Percentiles rank a stretch among this genome's conserved stretches.
Conservation (phyloP, 2,888 invertebrate genomes). For the Salpingus planirostris region DNA sequence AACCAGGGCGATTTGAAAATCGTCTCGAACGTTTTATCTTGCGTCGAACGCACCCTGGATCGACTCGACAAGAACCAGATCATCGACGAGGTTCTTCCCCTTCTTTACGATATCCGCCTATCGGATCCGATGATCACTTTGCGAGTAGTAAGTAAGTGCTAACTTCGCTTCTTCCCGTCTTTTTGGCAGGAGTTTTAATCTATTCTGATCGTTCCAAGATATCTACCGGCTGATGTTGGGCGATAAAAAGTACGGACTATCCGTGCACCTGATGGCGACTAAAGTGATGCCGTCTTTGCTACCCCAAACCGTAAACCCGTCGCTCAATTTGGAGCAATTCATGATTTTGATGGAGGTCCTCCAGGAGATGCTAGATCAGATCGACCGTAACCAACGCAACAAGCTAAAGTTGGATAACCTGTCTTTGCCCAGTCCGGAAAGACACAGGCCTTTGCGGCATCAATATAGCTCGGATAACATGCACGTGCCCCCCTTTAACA, state of each 20-base stretch:
- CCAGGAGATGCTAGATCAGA: slow-evolving; percentile 86
- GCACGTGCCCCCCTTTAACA: slow-evolving; percentile 75
- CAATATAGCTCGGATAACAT: slow-evolving; percentile 82
- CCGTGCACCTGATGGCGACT: slow-evolving; percentile 85
- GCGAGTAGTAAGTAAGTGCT: slow-evolving; percentile 85
- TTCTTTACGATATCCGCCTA: slow-evolving; percentile 76
- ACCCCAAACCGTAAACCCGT: slow-evolving; percentile 86
- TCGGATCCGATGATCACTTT: slow-evolving; percentile 83
- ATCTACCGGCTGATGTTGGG: slow-evolving; percentile 85
- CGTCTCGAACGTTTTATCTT: slow-evolving; percentile 66
- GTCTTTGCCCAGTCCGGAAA: slow-evolving; percentile 65
- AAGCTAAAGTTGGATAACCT: slow-evolving; percentile 80
- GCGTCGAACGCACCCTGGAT: slow-evolving; percentile 72
- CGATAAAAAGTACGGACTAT: slow-evolving; percentile 84
- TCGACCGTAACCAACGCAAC: slow-evolving; percentile 80
- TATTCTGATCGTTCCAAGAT: no score
- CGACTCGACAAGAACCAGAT: slow-evolving; percentile 81
- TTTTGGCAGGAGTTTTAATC: no score
- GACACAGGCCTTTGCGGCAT: slow-evolving; percentile 65
- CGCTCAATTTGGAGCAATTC: slow-evolving; percentile 74
- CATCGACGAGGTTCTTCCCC: slow-evolving; percentile 82
- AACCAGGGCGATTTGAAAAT: slow-evolving; percentile 73
- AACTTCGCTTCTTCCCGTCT: no score
- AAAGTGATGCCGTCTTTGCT: slow-evolving; percentile 87
- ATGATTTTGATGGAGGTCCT: slow-evolving; percentile 71